Conservation (phyloP, 2,797 vertebrate genomes). For the Sebastes glaucus region DNA sequence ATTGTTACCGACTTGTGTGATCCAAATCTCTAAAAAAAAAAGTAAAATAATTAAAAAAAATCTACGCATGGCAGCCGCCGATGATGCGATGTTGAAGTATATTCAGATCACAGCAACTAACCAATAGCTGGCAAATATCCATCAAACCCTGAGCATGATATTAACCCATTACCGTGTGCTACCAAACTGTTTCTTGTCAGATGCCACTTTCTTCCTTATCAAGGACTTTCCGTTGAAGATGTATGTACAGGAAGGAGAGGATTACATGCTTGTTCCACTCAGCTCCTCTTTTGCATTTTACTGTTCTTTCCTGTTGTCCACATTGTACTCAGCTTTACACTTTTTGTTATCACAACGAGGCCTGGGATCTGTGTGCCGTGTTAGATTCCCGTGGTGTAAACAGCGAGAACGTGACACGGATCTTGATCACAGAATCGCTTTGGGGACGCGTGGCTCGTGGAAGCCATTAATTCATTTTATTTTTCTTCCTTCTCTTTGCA, state of each 20-base stretch:
- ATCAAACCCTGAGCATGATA: neutral
- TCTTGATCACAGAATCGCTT: constrained; percentile 58
- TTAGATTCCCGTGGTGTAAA: constrained; percentile 41
- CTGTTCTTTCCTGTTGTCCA: constrained; percentile 12
- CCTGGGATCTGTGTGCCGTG: constrained; percentile 33
- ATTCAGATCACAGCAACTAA: too few species aligned
- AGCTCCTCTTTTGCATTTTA: neutral
- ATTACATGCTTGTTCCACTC: neutral
- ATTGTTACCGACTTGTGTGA: too few species aligned
- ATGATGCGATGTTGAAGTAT: too few species aligned
- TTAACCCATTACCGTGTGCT: too few species aligned
- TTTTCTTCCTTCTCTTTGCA: constrained; percentile 36
- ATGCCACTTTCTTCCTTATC: neutral
- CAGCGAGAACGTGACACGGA: constrained; percentile 35
- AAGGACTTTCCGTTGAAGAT: neutral
- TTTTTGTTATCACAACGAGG: constrained; percentile 43
- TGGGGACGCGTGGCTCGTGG: constrained; percentile 47
- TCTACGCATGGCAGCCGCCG: too few species aligned
- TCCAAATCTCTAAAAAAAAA: too few species aligned
- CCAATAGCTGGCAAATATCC: neutral
- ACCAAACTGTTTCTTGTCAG: neutral
- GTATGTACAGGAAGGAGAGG: neutral
- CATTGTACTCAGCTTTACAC: neutral
- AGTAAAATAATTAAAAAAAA: too few species aligned
- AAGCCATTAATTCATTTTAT: constrained; percentile 57